Base-by-base conservation (phyloP, 1,140 invertebrate genomes). In the Saxidomus purpurata region DNA sequence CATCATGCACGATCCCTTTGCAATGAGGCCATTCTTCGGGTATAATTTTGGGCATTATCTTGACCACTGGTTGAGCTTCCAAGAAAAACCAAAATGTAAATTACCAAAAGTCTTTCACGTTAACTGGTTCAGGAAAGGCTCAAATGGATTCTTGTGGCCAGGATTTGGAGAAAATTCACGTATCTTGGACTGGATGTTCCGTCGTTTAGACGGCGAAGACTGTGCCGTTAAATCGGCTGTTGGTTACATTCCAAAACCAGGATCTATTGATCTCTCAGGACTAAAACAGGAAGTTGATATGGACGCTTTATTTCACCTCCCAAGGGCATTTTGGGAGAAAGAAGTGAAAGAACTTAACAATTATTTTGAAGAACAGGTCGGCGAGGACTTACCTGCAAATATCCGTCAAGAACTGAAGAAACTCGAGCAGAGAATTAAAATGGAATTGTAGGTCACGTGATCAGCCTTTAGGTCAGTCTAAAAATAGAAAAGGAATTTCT, bases 1-100 rank as follows among this genome's bases (percentile, higher is more conserved):
- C 6, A 98, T 99, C 8, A 99, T 99, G 99, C 98, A 99, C 95
- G 99, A 99, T 97, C 99, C 99, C 38, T 99, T 99, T 96, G 99
- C 99, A 0, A 99, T 99, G 99, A 96, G 99, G 71, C 99, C 99
- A 52, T 99, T 99, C 97, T 99, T 99, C 95, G 99, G 99, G 2
- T 99, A 99, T 97, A 99, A 99, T 96, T 99, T 99, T 95, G 99
- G 99, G 15, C 96, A 99, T 91, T 99, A 99, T 95, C 96, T 99
- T 9, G 95, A 97, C 22, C 99, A 99, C 94, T 99, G 99, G 99
- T 96, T 99, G 61, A 98, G 97, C 90, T 98, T 99, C 97, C 96
- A 95, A 34, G 97, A 97, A 6, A 91, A 92, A n/a, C 69, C 90
- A 9, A 90, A 91, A 13, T 85, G 97, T 3, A 97, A 97, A 52